Percentiles rank a stretch among this genome's conserved stretches.
phyloP scores from a whole-genome alignment of 1,140 invertebrate species.

The Tigriopus japonicus region DNA sequence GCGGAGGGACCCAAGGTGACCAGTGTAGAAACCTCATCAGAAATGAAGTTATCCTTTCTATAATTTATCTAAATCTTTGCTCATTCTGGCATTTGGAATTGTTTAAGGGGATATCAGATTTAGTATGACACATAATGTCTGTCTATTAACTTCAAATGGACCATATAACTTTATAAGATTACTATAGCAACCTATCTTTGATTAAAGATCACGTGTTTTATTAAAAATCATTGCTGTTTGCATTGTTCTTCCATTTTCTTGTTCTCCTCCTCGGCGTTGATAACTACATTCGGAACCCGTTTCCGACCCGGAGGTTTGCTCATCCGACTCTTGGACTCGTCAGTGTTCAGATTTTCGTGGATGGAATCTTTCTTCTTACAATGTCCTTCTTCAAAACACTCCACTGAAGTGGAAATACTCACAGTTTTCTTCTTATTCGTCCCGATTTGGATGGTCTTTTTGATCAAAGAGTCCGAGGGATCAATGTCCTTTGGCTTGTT shows the following conservation, averaged over 20 bases:
- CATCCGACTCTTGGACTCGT: background rate
- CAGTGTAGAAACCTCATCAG: too few species aligned
- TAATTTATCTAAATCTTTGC: too few species aligned
- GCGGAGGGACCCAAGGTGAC: too few species aligned
- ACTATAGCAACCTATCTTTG: too few species aligned
- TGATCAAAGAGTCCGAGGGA: too few species aligned
- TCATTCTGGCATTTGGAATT: too few species aligned
- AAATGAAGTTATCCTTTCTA: too few species aligned
- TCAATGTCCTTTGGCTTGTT: background rate
- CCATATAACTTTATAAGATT: too few species aligned
- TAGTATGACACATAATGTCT: too few species aligned
- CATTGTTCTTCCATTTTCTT: conserved; percentile 2
- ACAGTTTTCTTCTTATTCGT: background rate
- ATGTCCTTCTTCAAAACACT: background rate
- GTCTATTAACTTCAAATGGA: too few species aligned
- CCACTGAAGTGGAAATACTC: background rate
- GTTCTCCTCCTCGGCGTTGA: background rate
- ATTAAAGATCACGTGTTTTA: background rate
- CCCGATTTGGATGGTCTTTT: background rate
- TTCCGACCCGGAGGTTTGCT: background rate
- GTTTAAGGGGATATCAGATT: too few species aligned
- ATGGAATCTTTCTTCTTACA: background rate
- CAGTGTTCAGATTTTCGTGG: background rate
- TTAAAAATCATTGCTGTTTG: background rate
- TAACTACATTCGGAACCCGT: background rate